These are phyloP conservation scores for Cataglyphis rosenhaueri DNA, from an alignment of 2,888 invertebrate species.

Conservation along the genomic window DNA sequence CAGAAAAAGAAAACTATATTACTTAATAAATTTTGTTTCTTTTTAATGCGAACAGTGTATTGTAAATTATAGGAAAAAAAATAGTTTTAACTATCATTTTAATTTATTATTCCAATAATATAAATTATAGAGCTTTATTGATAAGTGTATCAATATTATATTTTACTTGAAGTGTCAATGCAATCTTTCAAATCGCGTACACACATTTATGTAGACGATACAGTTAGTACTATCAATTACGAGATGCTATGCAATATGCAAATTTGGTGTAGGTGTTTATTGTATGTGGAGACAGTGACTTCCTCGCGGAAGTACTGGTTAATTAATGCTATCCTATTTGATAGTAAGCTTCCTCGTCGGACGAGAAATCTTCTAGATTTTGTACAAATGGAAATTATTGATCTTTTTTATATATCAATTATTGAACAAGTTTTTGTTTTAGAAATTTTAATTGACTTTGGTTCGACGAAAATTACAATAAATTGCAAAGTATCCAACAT, in stretches of 20 bases:
- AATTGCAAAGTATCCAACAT: conserved; percentile 12
- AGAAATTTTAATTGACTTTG: conserved; percentile 16
- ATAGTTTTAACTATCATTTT: neutral
- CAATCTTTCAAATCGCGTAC: conserved; percentile 39
- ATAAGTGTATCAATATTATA: neutral
- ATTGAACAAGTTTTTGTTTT: neutral
- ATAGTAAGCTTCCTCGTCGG: conserved; percentile 23
- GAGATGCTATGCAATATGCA: conserved; percentile 66
- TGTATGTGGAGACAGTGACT: conserved; percentile 71
- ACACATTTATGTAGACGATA: conserved; percentile 39
- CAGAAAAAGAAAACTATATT: conserved; percentile 32
- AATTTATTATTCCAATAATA: conserved; percentile 9
- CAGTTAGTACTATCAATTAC: conserved; percentile 68
- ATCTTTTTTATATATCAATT: neutral
- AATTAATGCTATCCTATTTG: conserved; percentile 67
- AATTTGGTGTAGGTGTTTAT: conserved; percentile 68
- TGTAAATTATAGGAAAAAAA: neutral
- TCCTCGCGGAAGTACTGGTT: conserved; percentile 66
- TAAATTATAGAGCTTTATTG: neutral
- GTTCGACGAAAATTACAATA: neutral
- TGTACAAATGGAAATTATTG: conserved; percentile 26
- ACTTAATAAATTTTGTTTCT: neutral
- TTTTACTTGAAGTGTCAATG: conserved; percentile 6
- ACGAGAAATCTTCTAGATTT: conserved; percentile 32
- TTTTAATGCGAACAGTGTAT: neutral